A percentile compares a stretch with the other conserved stretches of the same genome.
phyloP scores from a whole-genome alignment of 2,888 invertebrate species.

The Escarpia spicata region DNA sequence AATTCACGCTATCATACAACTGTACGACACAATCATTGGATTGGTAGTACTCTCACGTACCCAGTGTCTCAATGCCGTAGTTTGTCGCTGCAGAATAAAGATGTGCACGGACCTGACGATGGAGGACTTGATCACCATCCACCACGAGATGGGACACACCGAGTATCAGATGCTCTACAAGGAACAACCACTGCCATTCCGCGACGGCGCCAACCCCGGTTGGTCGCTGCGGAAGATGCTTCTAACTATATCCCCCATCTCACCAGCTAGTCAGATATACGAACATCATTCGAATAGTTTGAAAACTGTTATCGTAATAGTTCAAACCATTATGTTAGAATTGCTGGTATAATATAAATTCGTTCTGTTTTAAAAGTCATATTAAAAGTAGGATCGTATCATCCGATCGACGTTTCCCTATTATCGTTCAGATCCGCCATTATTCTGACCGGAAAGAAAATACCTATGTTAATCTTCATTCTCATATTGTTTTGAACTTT shows the following conservation, averaged over 20 bases:
- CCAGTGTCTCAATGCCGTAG: conserved; percentile 41
- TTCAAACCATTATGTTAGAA: not conserved
- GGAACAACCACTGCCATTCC: conserved; percentile 69
- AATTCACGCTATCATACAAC: too few relatives aligned
- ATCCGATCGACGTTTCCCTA: not conserved
- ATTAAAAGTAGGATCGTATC: not conserved
- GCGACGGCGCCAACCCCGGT: conserved; percentile 85
- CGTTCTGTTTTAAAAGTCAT: not conserved
- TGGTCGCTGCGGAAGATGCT: not conserved
- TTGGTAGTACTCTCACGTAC: too few relatives aligned
- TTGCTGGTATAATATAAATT: not conserved
- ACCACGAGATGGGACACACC: conserved; percentile 63
- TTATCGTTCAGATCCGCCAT: not conserved
- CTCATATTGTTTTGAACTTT: not conserved
- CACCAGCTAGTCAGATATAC: not conserved
- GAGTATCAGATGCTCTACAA: conserved; percentile 59
- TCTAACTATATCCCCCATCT: not conserved
- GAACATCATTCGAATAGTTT: not conserved
- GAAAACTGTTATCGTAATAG: not conserved
- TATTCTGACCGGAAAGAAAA: not conserved
- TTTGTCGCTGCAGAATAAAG: conserved; percentile 58
- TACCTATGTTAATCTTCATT: not conserved
- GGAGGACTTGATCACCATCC: conserved; percentile 54
- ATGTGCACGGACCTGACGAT: conserved; percentile 57
- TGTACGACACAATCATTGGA: too few relatives aligned